Evolutionary conservation across 2,888 invertebrate genomes (phyloP).

Genomic region (Nymphalis c-album): DNA sequence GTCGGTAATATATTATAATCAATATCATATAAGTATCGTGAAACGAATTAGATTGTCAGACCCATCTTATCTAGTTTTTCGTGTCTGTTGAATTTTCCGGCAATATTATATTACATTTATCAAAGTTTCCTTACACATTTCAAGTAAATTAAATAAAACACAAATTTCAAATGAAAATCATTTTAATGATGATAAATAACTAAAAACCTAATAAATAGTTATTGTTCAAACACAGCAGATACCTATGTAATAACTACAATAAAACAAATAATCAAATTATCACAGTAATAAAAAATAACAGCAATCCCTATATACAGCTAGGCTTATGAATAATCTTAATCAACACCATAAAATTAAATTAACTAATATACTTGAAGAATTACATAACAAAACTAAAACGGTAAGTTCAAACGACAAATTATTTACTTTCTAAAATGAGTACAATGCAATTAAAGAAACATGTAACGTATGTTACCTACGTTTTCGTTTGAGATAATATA

Average conservation of each 20-base stretch:
- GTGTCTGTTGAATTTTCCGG: neutral
- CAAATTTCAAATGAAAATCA: constrained; percentile 6
- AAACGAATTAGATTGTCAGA: too few relatives aligned
- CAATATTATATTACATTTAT: too few relatives aligned
- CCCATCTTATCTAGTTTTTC: too few relatives aligned
- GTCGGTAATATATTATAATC: too few relatives aligned
- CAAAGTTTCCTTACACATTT: too few relatives aligned
- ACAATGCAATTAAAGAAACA: too few relatives aligned
- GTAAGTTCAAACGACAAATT: too few relatives aligned
- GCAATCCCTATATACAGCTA: constrained; percentile 17
- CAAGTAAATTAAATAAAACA: constrained; percentile 9
- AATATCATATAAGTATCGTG: too few relatives aligned
- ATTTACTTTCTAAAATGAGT: too few relatives aligned
- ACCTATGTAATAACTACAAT: constrained; percentile 15
- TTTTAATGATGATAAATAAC: constrained; percentile 26
- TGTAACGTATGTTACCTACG: too few relatives aligned
- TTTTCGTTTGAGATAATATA: too few relatives aligned
- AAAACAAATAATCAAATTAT: constrained; percentile 28
- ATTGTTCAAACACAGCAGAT: constrained; percentile 44
- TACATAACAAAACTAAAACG: neutral
- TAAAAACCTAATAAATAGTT: constrained; percentile 30
- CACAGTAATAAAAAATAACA: constrained; percentile 38
- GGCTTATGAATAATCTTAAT: constrained; percentile 1
- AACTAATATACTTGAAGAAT: neutral
- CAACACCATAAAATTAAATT: constrained; percentile 3